Evolutionary conservation across 2,888 invertebrate genomes (phyloP).

Genomic region (Leucania comma): DNA sequence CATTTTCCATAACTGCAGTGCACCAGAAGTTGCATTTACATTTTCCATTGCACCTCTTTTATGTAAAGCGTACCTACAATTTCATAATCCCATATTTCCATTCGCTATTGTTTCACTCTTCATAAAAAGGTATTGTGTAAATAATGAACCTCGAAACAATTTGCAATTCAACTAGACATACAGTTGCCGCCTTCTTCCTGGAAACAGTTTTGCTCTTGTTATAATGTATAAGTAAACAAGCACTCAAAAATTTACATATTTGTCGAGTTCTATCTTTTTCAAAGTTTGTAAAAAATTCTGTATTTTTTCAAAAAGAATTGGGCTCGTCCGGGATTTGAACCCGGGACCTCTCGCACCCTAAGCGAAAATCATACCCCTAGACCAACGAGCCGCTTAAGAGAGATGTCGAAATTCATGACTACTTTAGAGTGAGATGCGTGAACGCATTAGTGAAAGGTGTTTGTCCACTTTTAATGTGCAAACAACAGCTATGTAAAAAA

Average conservation of each 20-base stretch:
- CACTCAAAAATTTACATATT: slow-evolving; percentile 28
- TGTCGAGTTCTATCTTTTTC: background rate
- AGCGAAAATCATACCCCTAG: slow-evolving; percentile 91
- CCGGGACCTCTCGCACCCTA: slow-evolving; percentile 91
- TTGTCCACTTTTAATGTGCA: slow-evolving; percentile 43
- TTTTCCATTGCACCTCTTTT: slow-evolving; percentile 7
- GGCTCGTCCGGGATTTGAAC: slow-evolving; percentile 91
- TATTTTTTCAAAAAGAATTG: slow-evolving; percentile 65
- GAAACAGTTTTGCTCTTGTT: slow-evolving; percentile 25
- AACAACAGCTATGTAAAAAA: slow-evolving; percentile 7
- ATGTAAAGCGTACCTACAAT: slow-evolving; percentile 3
- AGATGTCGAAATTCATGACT: slow-evolving; percentile 45
- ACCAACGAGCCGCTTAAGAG: slow-evolving; percentile 86
- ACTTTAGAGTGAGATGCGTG: slow-evolving; percentile 24
- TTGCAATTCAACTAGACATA: slow-evolving; percentile 67
- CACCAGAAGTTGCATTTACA: slow-evolving; percentile 3
- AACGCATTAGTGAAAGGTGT: slow-evolving; percentile 68
- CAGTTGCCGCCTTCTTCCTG: slow-evolving; percentile 17
- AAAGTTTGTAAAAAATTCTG: background rate
- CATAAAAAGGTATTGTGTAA: slow-evolving; percentile 61
- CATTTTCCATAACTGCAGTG: slow-evolving; percentile 14
- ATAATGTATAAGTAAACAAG: slow-evolving; percentile 26
- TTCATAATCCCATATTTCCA: slow-evolving; percentile 38
- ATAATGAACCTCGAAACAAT: slow-evolving; percentile 66
- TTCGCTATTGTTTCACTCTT: slow-evolving; percentile 47